A percentile compares a stretch with the other conserved stretches of the same genome.
These are phyloP conservation scores for Megathymus violae DNA, from an alignment of 1,140 invertebrate species.

Conservation along the genomic window DNA sequence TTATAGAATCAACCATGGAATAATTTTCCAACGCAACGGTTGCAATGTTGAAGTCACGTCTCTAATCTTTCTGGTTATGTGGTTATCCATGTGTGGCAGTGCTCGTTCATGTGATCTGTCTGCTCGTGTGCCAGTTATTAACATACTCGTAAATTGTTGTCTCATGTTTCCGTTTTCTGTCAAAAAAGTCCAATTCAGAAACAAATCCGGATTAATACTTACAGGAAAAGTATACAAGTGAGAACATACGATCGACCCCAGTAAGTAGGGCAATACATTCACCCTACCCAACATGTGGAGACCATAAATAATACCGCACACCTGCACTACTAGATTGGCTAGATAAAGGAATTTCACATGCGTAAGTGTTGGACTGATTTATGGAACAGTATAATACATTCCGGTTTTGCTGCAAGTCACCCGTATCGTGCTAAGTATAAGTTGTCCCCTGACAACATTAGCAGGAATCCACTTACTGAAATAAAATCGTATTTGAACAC, in stretches of 20 bases:
- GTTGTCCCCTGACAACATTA: too few relatives aligned
- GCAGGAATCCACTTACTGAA: too few relatives aligned
- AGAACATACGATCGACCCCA: constrained; percentile 52
- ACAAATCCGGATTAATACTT: constrained; percentile 47
- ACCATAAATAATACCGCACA: constrained; percentile 70
- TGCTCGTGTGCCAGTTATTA: neutral
- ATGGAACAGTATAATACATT: constrained; percentile 43
- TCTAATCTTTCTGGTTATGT: too few relatives aligned
- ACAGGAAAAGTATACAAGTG: constrained; percentile 45
- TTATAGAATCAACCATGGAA: too few relatives aligned
- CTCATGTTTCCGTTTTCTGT: neutral
- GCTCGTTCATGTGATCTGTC: too few relatives aligned
- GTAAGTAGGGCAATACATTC: constrained; percentile 72
- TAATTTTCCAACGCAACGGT: too few relatives aligned
- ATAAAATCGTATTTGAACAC: neutral
- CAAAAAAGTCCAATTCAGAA: constrained; percentile 28
- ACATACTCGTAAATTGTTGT: neutral
- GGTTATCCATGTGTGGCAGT: too few relatives aligned
- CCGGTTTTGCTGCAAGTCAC: neutral
- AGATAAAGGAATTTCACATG: constrained; percentile 75
- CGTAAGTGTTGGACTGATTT: constrained; percentile 59
- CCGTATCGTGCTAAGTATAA: neutral
- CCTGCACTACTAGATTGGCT: constrained; percentile 70
- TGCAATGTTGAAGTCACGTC: too few relatives aligned
- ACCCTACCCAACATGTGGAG: constrained; percentile 62